Percentiles rank a stretch among this genome's conserved stretches.
Evolutionary conservation across 2,888 invertebrate species (phyloP).

Genomic region (Plagiodera versicolora): DNA sequence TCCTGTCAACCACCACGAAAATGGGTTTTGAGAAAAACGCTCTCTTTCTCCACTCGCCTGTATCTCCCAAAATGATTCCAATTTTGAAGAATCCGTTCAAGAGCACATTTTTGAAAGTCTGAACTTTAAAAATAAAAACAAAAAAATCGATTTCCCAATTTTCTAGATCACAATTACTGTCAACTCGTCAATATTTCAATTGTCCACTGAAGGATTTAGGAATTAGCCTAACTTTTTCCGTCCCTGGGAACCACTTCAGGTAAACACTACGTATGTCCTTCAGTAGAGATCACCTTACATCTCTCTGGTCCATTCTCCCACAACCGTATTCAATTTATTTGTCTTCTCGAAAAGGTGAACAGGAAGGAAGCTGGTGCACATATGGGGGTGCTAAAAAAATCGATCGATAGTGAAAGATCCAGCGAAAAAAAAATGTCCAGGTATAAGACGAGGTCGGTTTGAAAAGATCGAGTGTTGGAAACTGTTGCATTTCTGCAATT

Average conservation of each 20-base stretch:
- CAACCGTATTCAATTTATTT: constrained; percentile 16
- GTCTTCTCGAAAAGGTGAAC: constrained; percentile 20
- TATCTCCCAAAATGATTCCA: no score
- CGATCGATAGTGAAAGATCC: constrained; percentile 12
- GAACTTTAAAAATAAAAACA: no score
- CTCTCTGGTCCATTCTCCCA: constrained; percentile 3
- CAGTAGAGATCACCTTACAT: not conserved
- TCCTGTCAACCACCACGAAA: no score
- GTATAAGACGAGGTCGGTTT: not conserved
- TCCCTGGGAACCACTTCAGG: not conserved
- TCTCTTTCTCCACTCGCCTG: no score
- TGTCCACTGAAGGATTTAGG: not conserved
- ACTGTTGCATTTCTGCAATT: not conserved
- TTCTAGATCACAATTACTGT: no score
- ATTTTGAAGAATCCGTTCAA: no score
- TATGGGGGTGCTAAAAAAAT: constrained; percentile 20
- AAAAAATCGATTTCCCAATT: no score
- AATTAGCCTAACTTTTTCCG: not conserved
- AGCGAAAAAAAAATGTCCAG: not conserved
- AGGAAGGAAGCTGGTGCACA: constrained; percentile 26
- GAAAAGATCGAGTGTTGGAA: not conserved
- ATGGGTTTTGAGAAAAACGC: no score
- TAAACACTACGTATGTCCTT: not conserved
- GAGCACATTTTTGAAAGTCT: no score
- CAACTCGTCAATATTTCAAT: no score